Base-by-base conservation (phyloP, 2,797 vertebrate genomes). In the Enteromius mattozi region DNA sequence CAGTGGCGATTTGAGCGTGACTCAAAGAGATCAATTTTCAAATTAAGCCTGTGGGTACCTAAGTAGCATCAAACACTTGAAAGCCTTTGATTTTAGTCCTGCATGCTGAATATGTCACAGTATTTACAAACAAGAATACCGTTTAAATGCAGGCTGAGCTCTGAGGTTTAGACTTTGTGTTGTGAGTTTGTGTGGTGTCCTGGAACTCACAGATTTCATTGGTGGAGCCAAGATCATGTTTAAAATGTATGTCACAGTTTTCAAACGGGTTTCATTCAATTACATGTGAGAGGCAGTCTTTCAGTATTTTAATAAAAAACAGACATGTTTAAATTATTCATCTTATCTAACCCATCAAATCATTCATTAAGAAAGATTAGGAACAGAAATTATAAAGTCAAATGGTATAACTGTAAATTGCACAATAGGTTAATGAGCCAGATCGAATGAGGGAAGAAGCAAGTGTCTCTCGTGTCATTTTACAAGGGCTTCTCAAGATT, bases 1-100 rank as follows among this genome's bases (percentile, higher is more conserved):
- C 68, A 71, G 65, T 59, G 75, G 74, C 16, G 47, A 82, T 81
- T 68, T 74, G 59, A 72, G 68, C 75, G 68, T 71, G 75, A 78
- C 76, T 78, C 79, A 61, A 66, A 78, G 61, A 71, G 27, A 76
- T 80, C 78, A 33, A 77, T 81, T 80, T 80, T 66, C 63, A 56
- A 59, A 79, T 82, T 1, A 69, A 63, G 61, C 78, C 82, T 78
- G 71, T 71, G 72, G 65, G 71, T 54, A 33, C 35, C 40, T 65
- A 86, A 83, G 56, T 76, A 82, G 81, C 66, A 59, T 72, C 71
- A 71, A 86, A 86, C 42, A 77, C 63, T 75, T 79, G 45, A 81
- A 81, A 86, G 81, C 69, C 68, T 79, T 72, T 84, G 83, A 84
- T 84, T 84, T 84, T 84, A 79, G 76, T 79, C 66, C 42, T 79